Conservation (phyloP, 2,888 invertebrate genomes). For the Scelioninae gen. 1 region DNA sequence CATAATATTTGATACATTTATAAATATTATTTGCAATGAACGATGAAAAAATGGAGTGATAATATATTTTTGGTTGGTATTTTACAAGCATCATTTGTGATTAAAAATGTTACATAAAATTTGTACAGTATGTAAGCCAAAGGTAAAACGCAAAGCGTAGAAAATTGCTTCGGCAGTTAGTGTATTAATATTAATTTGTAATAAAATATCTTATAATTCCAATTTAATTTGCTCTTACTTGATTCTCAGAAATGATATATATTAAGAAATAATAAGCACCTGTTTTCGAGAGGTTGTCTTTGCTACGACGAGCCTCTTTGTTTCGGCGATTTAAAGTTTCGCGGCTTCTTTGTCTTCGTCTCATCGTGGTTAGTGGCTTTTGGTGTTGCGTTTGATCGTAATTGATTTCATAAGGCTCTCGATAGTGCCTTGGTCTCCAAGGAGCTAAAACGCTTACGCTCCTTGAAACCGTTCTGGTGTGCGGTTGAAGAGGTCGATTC, state of each 20-base stretch:
- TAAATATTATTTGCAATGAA: too few relatives aligned
- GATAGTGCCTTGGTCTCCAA: constrained; percentile 91
- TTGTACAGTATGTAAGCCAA: too few relatives aligned
- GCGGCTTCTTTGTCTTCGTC: constrained; percentile 81
- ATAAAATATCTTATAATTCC: neutral
- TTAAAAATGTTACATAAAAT: too few relatives aligned
- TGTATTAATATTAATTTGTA: neutral
- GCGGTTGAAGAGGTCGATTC: constrained; percentile 86
- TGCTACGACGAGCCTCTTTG: constrained; percentile 80
- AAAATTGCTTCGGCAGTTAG: too few relatives aligned
- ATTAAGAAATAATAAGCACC: constrained; percentile 70
- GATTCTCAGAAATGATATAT: too few relatives aligned
- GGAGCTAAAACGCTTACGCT: constrained; percentile 94
- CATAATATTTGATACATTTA: too few relatives aligned
- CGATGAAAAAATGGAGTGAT: too few relatives aligned
- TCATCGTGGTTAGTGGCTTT: constrained; percentile 82
- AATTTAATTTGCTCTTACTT: too few relatives aligned
- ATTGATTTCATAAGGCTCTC: constrained; percentile 91
- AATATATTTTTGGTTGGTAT: too few relatives aligned
- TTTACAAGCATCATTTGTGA: too few relatives aligned
- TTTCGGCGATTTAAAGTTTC: constrained; percentile 81
- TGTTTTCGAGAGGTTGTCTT: constrained; percentile 82
- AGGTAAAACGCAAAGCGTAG: too few relatives aligned
- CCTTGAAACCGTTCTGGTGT: constrained; percentile 89
- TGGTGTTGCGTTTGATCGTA: constrained; percentile 88